A percentile compares a stretch with the other conserved stretches of the same genome.
phyloP scores from a whole-genome alignment of 2,888 invertebrate species.

The Hipparchia sbordonii region DNA sequence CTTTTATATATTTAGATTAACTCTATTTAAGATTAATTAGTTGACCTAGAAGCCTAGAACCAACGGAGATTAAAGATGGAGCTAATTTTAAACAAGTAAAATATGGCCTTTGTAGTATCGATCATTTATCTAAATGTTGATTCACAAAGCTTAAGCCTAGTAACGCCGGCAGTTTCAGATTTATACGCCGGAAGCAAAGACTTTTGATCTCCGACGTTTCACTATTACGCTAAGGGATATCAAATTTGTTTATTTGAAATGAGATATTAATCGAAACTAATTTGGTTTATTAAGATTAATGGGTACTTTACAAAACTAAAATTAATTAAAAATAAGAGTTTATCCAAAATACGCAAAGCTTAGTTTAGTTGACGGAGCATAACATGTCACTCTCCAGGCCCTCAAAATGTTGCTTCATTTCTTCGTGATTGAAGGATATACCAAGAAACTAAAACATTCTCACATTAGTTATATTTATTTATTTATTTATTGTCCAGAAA shows the following conservation, averaged over 20 bases:
- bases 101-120: constrained; percentile 21
- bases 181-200: constrained; percentile 51
- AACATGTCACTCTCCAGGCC: too few species aligned
- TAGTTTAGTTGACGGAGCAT: too few species aligned
- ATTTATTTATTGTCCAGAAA: too few species aligned
- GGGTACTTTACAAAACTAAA: background rate
- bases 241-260: constrained; percentile 29
- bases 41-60: constrained; percentile 11
- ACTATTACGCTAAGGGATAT: constrained; percentile 32
- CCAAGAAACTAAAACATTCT: too few species aligned
- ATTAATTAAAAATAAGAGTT: background rate
- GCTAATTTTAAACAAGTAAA: background rate
- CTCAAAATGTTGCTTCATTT: too few species aligned
- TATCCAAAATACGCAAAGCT: background rate
- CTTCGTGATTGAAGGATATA: too few species aligned
- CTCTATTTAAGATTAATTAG: background rate
- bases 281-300: constrained; percentile 1
- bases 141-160: constrained; percentile 37
- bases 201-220: constrained; percentile 51
- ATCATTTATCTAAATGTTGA: constrained; percentile 37
- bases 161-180: constrained; percentile 46
- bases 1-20: too few species aligned
- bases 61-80: too few species aligned
- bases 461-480: too few species aligned
- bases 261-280: constrained; percentile 14